Conservation (phyloP, 2,113 vertebrate species). For the Seriola dumerili region DNA sequence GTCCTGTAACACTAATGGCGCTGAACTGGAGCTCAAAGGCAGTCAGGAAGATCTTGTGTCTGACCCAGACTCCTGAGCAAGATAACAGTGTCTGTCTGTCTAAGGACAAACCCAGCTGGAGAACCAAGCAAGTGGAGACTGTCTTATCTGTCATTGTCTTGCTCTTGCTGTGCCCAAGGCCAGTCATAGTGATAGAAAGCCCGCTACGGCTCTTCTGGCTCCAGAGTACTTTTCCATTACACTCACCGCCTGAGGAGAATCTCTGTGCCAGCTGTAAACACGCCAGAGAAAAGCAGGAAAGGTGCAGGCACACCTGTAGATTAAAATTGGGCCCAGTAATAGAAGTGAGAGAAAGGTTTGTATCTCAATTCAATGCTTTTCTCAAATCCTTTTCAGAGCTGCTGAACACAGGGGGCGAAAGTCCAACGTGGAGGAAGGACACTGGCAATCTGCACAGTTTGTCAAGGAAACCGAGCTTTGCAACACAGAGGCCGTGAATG, state of each 20-base stretch:
- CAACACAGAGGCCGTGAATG: conserved; percentile 23
- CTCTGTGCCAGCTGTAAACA: conserved; percentile 42
- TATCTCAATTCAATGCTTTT: background rate
- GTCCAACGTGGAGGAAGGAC: background rate
- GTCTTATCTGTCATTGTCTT: conserved; percentile 72
- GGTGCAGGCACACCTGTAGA: conserved; percentile 6
- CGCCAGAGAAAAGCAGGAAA: conserved; percentile 21
- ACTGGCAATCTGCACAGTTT: conserved; percentile 11
- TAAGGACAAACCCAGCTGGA: conserved; percentile 60
- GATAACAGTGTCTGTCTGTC: conserved; percentile 60
- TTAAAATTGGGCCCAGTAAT: background rate
- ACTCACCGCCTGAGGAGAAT: conserved; percentile 29
- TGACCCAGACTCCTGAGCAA: conserved; percentile 48
- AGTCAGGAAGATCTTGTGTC: conserved; percentile 18
- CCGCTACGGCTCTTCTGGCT: conserved; percentile 43
- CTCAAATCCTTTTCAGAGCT: background rate
- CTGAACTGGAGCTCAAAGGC: conserved; percentile 31
- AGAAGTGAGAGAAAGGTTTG: background rate
- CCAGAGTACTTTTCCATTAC: conserved; percentile 79
- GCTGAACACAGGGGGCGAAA: background rate
- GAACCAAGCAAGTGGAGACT: conserved; percentile 36
- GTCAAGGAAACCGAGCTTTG: conserved; percentile 26
- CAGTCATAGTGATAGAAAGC: conserved; percentile 49
- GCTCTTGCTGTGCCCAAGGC: conserved; percentile 51
- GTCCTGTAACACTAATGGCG: conserved; percentile 28